Base-by-base conservation (phyloP, 2,113 vertebrate species). In the Brachirus orientalis region DNA sequence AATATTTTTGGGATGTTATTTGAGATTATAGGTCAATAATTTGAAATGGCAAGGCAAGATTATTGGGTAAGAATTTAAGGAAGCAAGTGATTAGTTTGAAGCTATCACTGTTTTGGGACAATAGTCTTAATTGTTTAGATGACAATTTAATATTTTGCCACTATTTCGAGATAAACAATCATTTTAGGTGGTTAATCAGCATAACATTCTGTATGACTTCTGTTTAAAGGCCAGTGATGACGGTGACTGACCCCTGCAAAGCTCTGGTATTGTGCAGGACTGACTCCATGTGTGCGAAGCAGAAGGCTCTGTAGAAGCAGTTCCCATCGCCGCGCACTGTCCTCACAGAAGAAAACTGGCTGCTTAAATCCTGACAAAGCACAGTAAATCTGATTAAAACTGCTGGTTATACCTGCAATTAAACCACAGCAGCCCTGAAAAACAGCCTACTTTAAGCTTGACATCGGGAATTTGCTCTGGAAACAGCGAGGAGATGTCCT, bases 251-350 rank as follows among this genome's bases (percentile, higher is more conserved):
- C 95, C 89, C 91, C 76, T 94, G 82, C 50, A 94, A 35, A 66
- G 89, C 90, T 22, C 91, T 86, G 74, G 68, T 53, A 54, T 89
- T 91, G 18, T 90, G 89, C 12, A 94, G 78, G 35, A 94, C 60
- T 3, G 90, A 92, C 54, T 95, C 95, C 82, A 96, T 40, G 70
- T 93, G 91, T 19, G 92, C 83, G 37, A 94, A 95, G 77, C 91
- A 93, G 69, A 95, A 38, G 11, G 92, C 95, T 83, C 95, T 91
- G 87, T 95, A 96, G 88, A 96, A 95, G 70, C 95, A 96, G 80
- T 95, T 96, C 1, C 95, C 95, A 45, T 96, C 95, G 6, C 94
- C 95, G 36, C 89, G 83, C 37, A 94, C 93, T 83, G 90, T 93
- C 43, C 95, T 93, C 65, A 95, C 90, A 0, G 80, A 90, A 0